Conservation (phyloP, 1,140 invertebrate species). For the Papilio aristodemus region DNA sequence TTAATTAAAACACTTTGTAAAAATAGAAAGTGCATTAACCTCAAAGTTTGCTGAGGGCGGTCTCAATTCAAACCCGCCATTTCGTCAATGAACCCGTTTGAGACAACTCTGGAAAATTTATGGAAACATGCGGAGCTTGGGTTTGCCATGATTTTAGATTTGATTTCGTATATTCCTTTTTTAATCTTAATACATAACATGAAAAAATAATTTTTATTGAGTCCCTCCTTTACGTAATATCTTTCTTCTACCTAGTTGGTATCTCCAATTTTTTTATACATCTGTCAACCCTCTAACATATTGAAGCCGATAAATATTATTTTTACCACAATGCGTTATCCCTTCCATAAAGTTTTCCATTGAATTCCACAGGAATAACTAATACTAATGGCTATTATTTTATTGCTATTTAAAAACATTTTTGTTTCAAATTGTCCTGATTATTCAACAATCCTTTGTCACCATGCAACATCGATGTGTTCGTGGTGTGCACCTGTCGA, state of each 20-base stretch:
- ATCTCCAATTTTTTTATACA: too few relatives aligned
- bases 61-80: conserved; percentile 20
- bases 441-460: background rate
- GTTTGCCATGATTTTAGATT: background rate
- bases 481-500: conserved; percentile 52
- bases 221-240: too few relatives aligned
- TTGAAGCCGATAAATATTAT: too few relatives aligned
- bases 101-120: conserved; percentile 28
- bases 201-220: too few relatives aligned
- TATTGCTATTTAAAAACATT: background rate
- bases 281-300: too few relatives aligned
- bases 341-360: too few relatives aligned
- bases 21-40: conserved; percentile 22
- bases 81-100: conserved; percentile 15
- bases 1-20: conserved; percentile 6
- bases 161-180: background rate
- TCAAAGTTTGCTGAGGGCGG: background rate
- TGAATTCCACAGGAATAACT: too few relatives aligned
- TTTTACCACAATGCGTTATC: too few relatives aligned
- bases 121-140: conserved; percentile 5
- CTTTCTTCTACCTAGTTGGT: too few relatives aligned
- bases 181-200: too few relatives aligned
- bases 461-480: conserved; percentile 36
- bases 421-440: background rate
- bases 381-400: too few relatives aligned